Conservation (phyloP, 2,888 invertebrate genomes). For the Andricus curvator region DNA sequence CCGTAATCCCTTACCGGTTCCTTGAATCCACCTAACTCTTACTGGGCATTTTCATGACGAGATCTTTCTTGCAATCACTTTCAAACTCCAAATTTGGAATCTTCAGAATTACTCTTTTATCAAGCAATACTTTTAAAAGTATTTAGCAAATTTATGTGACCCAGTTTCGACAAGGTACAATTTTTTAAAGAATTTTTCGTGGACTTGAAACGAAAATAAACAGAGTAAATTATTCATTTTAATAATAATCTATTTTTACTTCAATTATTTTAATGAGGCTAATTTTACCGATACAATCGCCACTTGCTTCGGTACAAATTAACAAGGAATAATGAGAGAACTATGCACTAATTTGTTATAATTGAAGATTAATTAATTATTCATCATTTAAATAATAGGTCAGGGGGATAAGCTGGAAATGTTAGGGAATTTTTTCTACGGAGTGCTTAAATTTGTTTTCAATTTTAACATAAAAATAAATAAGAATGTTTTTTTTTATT, state of each 20-base stretch:
- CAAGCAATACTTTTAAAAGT: background rate
- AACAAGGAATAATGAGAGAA: background rate
- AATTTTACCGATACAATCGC: background rate
- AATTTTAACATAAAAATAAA: no score
- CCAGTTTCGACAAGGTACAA: no score
- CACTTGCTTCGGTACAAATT: background rate
- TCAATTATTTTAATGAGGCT: background rate
- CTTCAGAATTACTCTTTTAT: slow-evolving; percentile 12
- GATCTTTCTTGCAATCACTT: slow-evolving; percentile 1
- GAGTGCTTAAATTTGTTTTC: no score
- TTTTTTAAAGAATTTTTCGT: no score
- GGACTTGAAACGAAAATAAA: no score
- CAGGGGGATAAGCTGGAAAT: no score
- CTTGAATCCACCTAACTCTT: slow-evolving; percentile 6
- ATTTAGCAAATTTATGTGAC: no score
- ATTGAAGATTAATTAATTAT: background rate
- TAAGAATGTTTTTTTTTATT: no score
- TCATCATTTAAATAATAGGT: background rate
- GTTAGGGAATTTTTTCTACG: no score
- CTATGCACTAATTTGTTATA: background rate
- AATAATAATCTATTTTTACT: background rate
- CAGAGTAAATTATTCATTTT: no score
- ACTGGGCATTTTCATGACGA: slow-evolving; percentile 19
- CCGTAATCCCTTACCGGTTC: slow-evolving; percentile 7
- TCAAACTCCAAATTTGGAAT: background rate